Conservation (phyloP, 2,888 invertebrate genomes). For the Pristionchus fissidentatus region DNA sequence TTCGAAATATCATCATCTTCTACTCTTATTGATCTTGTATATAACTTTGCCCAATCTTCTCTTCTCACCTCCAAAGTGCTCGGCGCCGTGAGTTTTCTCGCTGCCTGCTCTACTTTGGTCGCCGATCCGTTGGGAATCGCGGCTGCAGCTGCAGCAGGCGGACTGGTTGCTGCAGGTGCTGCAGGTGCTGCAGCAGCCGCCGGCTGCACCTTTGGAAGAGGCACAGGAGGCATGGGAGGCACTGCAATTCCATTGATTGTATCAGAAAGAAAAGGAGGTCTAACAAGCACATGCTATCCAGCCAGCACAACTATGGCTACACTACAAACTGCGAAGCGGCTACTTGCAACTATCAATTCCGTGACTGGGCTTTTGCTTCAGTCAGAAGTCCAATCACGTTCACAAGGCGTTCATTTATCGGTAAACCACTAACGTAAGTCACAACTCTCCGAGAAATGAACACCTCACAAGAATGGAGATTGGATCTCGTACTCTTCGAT, state of each 20-base stretch:
- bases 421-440: not conserved
- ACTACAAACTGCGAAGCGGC: not conserved
- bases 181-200: not conserved
- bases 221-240: slow-evolving; percentile 32
- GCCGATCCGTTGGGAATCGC: slow-evolving; percentile 16
- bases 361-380: slow-evolving; percentile 42
- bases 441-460: not conserved
- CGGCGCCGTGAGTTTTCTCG: slow-evolving; percentile 30
- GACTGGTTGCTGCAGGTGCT: not conserved
- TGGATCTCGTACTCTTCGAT: slow-evolving; percentile 28
- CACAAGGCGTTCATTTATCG: not conserved
- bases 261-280: not conserved
- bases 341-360: slow-evolving; percentile 30
- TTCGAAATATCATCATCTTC: no score
- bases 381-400: no score
- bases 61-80: slow-evolving; percentile 11
- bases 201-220: not conserved
- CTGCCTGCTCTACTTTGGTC: not conserved
- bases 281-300: slow-evolving; percentile 24
- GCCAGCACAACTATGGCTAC: not conserved
- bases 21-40: no score
- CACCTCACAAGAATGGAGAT: no score
- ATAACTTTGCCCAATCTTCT: no score
- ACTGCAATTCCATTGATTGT: not conserved
- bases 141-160: not conserved